Base-by-base conservation (phyloP, 2,113 vertebrate genomes). In the Cyprinodon tularosa region DNA sequence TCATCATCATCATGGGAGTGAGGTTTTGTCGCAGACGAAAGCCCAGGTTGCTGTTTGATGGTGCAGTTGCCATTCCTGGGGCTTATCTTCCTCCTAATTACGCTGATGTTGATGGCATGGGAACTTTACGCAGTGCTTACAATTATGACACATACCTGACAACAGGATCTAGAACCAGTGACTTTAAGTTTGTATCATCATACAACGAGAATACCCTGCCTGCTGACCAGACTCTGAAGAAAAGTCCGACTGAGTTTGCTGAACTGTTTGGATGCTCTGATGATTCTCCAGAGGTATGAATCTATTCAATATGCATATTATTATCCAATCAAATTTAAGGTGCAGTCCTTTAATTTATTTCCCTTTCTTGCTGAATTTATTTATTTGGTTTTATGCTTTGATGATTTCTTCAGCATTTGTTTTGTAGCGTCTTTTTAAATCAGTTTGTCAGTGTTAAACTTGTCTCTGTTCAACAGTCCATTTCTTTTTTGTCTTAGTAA, bases 71-170 rank as follows among this genome's bases (percentile, higher is more conserved):
- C 17, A 86, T 93, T 69, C 91, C 92, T 75, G 85, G 92, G 0
- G 77, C 88, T 10, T 92, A 93, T 89, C 74, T 91, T 0, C 91
- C 93, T 87, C 90, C 91, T 9, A 92, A 91, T 80, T 93, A 91
- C 10, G 76, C 85, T 77, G 85, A 87, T 62, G 76, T 87, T 77
- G 85, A 87, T 36, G 0, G 0, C 29, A 72, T 89, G 67, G 92
- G 90, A 79, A 93, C 92, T 84, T 85, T 92, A 57, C 82, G 84
- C 57, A 93, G 91, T 29, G 5, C 89, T 64, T 93, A 90, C 64
- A 92, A 92, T 78, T 92, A 92, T 68, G 92, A 93, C 0, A 62
- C 83, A 0, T 92, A 90, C 70, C 63, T 92, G 76, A 92, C 91
- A 14, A 91, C 90, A 0, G 89, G 89, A 0, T 92, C 92, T 0